These are phyloP conservation scores for Daboia siamensis DNA, from an alignment of 2,113 vertebrate genomes.

Conservation along the genomic window DNA sequence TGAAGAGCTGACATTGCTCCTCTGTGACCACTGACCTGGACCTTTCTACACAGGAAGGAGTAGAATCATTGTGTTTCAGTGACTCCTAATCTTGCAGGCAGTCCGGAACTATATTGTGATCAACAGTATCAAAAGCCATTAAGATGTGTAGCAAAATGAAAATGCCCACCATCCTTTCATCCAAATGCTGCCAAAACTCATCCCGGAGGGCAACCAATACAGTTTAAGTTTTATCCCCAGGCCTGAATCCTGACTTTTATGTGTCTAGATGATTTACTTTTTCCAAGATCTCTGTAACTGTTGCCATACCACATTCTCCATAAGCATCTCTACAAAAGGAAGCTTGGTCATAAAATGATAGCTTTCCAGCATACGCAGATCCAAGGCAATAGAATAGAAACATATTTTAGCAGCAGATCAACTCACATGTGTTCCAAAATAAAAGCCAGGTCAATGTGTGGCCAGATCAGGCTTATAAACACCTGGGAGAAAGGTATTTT, in stretches of 20 bases:
- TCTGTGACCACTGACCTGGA: not conserved
- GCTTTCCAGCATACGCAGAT: not conserved
- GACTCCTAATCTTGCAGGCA: not conserved
- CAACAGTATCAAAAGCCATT: not conserved
- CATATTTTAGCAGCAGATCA: not conserved
- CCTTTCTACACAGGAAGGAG: too few relatives aligned
- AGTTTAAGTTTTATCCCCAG: not conserved
- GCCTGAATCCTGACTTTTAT: not conserved
- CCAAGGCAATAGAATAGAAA: not conserved
- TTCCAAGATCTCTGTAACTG: not conserved
- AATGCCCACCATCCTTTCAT: not conserved
- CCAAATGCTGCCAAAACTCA: not conserved
- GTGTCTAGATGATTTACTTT: not conserved
- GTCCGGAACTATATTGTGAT: not conserved
- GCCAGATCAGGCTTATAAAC: not conserved
- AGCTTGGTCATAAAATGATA: not conserved
- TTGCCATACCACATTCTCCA: not conserved
- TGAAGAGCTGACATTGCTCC: not conserved
- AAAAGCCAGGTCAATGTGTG: not conserved
- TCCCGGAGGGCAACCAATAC: not conserved
- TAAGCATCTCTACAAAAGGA: not conserved
- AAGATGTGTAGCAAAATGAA: not conserved
- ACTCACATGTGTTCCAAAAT: not conserved
- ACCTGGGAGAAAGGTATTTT: not conserved
- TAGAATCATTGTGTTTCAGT: not conserved